A percentile compares a stretch with the other conserved stretches of the same genome.
Conservation (phyloP, 2,113 vertebrate species). For the Geococcyx californianus region DNA sequence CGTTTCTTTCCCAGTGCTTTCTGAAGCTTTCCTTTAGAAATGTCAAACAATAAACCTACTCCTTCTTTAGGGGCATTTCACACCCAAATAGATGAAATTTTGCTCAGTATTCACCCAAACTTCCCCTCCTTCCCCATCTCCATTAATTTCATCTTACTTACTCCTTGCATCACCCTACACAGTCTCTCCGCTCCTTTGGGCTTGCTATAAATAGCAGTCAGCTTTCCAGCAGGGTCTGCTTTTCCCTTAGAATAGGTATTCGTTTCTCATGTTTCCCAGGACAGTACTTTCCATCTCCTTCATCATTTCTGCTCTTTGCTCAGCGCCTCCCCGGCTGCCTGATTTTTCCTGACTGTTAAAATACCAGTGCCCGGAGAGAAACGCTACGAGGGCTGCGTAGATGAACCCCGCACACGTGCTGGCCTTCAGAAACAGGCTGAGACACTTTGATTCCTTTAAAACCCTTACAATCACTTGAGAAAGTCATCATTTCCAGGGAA, state of each 20-base stretch:
- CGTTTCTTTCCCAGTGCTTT: not conserved
- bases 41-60: not conserved
- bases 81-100: not conserved
- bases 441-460: not conserved
- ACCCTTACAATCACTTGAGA: not conserved
- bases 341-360: not conserved
- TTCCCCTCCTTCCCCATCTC: not conserved
- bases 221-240: not conserved
- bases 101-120: not conserved
- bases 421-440: not conserved
- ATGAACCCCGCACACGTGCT: not conserved
- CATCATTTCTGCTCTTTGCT: not conserved
- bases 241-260: not conserved
- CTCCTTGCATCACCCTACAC: not conserved
- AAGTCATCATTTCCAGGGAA: not conserved
- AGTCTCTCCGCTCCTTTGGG: not conserved
- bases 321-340: not conserved
- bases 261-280: not conserved
- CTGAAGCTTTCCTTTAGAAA: not conserved
- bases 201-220: not conserved
- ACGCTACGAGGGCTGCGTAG: accelerated
- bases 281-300: not conserved
- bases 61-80: not conserved
- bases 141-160: not conserved
- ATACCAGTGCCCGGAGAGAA: not conserved